These are phyloP conservation scores for Neomorphus geoffroyi DNA, from an alignment of 2,797 vertebrate species.

Conservation along the genomic window DNA sequence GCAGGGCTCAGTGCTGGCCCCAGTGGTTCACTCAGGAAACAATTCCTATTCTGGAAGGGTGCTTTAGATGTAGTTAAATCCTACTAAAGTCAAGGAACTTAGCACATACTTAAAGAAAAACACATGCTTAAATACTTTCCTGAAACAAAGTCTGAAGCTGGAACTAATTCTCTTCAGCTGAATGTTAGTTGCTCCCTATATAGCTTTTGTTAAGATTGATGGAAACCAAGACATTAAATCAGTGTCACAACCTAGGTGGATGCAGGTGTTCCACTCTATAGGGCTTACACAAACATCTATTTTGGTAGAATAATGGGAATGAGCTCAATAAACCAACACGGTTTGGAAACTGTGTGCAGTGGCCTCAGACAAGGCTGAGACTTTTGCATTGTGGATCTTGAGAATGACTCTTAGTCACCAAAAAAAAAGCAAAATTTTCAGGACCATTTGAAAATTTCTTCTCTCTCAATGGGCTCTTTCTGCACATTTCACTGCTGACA, in stretches of 20 bases:
- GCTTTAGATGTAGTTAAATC: slow-evolving; percentile 36
- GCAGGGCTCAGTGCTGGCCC: not conserved
- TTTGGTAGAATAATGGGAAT: not conserved
- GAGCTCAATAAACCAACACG: not conserved
- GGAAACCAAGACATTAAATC: slow-evolving; percentile 2
- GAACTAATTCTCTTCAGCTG: slow-evolving; percentile 45
- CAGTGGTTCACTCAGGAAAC: not conserved
- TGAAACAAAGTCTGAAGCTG: slow-evolving; percentile 31
- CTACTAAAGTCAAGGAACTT: slow-evolving; percentile 18
- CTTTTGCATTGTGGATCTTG: not conserved
- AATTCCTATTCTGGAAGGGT: not conserved
- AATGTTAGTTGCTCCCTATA: not conserved
- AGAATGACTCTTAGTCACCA: not conserved
- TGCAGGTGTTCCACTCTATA: not conserved
- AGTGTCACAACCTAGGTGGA: not conserved
- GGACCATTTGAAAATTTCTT: not conserved
- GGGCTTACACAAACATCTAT: not conserved
- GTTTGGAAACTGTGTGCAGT: not conserved
- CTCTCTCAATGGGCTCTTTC: not conserved
- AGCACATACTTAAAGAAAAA: slow-evolving; percentile 47
- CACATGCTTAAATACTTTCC: slow-evolving; percentile 34
- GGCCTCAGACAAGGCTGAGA: not conserved
- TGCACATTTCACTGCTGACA: not conserved
- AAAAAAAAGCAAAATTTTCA: not conserved
- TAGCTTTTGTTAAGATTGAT: not conserved